Evolutionary conservation across 2,888 invertebrate species (phyloP).

Genomic region (Rhagonycha lutea): DNA sequence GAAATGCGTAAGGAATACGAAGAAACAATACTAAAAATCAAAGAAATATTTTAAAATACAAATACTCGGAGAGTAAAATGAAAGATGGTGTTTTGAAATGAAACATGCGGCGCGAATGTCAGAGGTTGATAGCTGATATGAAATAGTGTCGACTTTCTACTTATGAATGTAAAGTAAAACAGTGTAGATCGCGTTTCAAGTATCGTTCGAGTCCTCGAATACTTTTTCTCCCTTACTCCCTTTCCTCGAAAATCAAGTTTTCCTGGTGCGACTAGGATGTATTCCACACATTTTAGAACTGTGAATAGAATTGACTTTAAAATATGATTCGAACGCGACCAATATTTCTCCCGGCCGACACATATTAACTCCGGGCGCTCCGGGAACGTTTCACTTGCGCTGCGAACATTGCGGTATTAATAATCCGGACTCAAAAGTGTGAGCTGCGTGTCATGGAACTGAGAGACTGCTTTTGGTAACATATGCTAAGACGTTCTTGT

Average conservation of each 20-base stretch:
- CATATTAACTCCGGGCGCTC: constrained; percentile 43
- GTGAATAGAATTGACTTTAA: constrained; percentile 51
- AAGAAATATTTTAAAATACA: constrained; percentile 47
- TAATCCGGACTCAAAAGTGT: constrained; percentile 38
- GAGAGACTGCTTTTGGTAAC: constrained; percentile 25
- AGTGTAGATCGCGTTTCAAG: constrained; percentile 34
- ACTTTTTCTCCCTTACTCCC: constrained; percentile 17
- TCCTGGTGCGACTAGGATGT: constrained; percentile 28
- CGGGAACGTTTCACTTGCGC: constrained; percentile 35
- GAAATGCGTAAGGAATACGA: not conserved
- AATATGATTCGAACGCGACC: constrained; percentile 51
- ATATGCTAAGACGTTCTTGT: constrained; percentile 17
- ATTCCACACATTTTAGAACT: constrained; percentile 34
- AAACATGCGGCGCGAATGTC: constrained; percentile 51
- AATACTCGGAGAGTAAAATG: constrained; percentile 54
- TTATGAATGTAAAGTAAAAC: constrained; percentile 54
- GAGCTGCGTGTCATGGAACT: constrained; percentile 31
- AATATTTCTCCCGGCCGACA: constrained; percentile 45
- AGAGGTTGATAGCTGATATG: constrained; percentile 53
- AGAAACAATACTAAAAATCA: constrained; percentile 22
- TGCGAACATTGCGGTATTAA: constrained; percentile 40
- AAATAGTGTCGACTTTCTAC: constrained; percentile 50
- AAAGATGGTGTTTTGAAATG: constrained; percentile 54
- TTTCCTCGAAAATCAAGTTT: constrained; percentile 29
- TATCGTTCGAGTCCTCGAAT: constrained; percentile 12